A percentile compares a stretch with the other conserved stretches of the same genome.
Conservation (phyloP, 2,888 invertebrate genomes). For the Limnephilus marmoratus region DNA sequence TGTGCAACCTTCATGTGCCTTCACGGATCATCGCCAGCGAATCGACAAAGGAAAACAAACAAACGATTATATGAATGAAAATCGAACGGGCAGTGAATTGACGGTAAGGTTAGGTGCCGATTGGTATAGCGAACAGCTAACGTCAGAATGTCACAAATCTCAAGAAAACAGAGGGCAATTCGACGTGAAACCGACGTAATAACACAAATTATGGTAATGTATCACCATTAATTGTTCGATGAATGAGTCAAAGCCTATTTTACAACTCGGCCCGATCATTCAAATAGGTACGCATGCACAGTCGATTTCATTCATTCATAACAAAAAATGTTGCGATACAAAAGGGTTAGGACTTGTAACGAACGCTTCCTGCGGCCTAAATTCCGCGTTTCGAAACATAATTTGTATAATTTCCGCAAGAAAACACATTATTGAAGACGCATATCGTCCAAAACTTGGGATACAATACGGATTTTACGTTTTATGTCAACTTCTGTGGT, state of each 20-base stretch:
- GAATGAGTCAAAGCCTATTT: slow-evolving; percentile 56
- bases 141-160: slow-evolving; percentile 47
- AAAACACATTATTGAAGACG: slow-evolving; percentile 29
- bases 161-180: slow-evolving; percentile 38
- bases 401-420: slow-evolving; percentile 28
- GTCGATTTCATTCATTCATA: slow-evolving; percentile 54
- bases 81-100: slow-evolving; percentile 49
- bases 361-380: slow-evolving; percentile 14
- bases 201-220: slow-evolving; percentile 52
- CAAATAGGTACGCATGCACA: slow-evolving; percentile 55
- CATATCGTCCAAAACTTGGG: background rate
- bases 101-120: slow-evolving; percentile 54
- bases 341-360: slow-evolving; percentile 40
- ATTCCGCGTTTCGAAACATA: background rate
- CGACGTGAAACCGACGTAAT: slow-evolving; percentile 24
- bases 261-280: slow-evolving; percentile 48
- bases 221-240: slow-evolving; percentile 51
- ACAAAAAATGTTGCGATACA: slow-evolving; percentile 55
- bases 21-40: slow-evolving; percentile 23
- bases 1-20: slow-evolving; percentile 7
- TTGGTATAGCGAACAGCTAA: slow-evolving; percentile 40
- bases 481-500: slow-evolving; percentile 67
- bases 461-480: slow-evolving; percentile 52
- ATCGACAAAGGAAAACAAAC: slow-evolving; percentile 45
- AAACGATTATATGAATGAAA: slow-evolving; percentile 47